Percentiles rank a stretch among this genome's conserved stretches.
phyloP scores from a whole-genome alignment of 2,888 invertebrate genomes.

The Drosophila macrospina region DNA sequence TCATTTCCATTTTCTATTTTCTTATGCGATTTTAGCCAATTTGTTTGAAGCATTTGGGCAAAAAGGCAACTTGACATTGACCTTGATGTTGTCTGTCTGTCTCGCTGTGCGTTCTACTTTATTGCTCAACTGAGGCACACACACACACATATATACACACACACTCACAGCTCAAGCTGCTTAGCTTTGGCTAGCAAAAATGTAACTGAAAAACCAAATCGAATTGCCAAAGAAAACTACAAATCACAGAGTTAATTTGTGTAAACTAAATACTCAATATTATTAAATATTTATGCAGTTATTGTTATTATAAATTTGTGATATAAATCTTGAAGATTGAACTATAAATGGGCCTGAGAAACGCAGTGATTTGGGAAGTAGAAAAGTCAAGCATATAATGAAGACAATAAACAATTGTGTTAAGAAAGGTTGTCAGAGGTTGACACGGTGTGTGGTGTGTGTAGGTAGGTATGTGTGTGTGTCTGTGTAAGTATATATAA shows the following conservation, averaged over 20 bases:
- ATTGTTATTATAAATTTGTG: not conserved
- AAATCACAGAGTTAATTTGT: constrained; percentile 55
- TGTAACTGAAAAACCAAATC: constrained; percentile 55
- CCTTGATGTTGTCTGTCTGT: constrained; percentile 42
- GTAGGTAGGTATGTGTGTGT: too few relatives aligned
- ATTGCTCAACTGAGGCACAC: constrained; percentile 47
- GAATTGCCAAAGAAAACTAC: constrained; percentile 42
- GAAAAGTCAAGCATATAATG: constrained; percentile 20
- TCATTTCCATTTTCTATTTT: constrained; percentile 39
- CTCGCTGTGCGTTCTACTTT: constrained; percentile 56
- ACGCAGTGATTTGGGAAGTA: not conserved
- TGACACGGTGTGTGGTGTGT: too few relatives aligned
- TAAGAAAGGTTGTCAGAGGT: constrained; percentile 4
- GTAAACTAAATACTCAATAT: constrained; percentile 7
- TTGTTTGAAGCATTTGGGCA: constrained; percentile 27
- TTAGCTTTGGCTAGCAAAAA: constrained; percentile 61
- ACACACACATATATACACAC: constrained; percentile 13
- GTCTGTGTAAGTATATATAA: too few relatives aligned
- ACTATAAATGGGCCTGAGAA: not conserved
- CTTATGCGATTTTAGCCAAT: constrained; percentile 51
- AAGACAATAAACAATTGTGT: constrained; percentile 24
- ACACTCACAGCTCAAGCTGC: constrained; percentile 37
- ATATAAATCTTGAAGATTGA: not conserved
- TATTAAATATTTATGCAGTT: not conserved
- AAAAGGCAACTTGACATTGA: constrained; percentile 58